Evolutionary conservation across 2,113 vertebrate genomes (phyloP).

Genomic region (Campylomormyrus numenius): DNA sequence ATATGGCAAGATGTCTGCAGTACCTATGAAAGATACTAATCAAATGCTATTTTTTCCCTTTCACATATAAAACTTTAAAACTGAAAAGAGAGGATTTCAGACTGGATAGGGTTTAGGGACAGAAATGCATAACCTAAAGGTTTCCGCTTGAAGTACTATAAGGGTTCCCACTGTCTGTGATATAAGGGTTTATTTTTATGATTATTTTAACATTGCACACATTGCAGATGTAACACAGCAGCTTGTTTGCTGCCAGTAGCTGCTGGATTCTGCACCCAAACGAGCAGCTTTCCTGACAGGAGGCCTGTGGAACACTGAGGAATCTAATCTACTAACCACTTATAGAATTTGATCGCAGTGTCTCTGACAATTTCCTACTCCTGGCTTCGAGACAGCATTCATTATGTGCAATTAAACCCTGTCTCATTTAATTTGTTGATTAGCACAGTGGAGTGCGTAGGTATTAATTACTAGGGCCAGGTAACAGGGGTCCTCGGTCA

Average conservation of each 20-base stretch:
- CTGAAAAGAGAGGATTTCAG: background rate
- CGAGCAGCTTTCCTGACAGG: background rate
- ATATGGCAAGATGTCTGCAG: background rate
- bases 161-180: background rate
- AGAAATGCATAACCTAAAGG: background rate
- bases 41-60: background rate
- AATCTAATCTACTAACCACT: conserved; percentile 4
- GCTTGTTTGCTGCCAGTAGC: background rate
- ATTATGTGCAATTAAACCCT: conserved; percentile 28
- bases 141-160: background rate
- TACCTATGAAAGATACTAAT: background rate
- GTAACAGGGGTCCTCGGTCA: conserved; percentile 18
- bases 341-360: conserved; percentile 15
- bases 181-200: background rate
- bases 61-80: background rate
- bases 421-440: conserved; percentile 29
- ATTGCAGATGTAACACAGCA: background rate
- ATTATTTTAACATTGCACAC: background rate
- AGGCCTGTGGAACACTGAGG: background rate
- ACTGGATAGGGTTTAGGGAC: background rate
- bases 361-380: conserved; percentile 14
- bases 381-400: conserved; percentile 23
- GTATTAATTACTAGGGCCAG: conserved; percentile 24
- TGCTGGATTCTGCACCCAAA: conserved; percentile 1
- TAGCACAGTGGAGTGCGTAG: conserved; percentile 21